Conservation (phyloP, 2,888 invertebrate species). For the Andrena haemorrhoa region DNA sequence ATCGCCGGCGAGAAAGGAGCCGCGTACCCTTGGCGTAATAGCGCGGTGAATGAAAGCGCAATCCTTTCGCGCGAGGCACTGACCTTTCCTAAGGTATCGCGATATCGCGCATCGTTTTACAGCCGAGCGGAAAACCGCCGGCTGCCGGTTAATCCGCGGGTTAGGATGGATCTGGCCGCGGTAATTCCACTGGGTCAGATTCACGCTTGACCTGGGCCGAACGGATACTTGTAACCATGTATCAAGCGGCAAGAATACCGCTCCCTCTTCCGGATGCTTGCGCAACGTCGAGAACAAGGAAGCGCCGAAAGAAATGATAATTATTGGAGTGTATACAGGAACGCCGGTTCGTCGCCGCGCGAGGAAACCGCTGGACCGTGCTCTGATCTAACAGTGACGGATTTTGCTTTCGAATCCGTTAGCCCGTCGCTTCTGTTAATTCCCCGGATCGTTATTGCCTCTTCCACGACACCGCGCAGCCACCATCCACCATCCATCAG, state of each 20-base stretch:
- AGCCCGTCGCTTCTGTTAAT: conserved; percentile 7
- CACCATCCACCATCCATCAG: conserved; percentile 27
- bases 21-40: conserved; percentile 50
- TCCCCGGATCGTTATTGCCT: conserved; percentile 2
- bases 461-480: conserved; percentile 13
- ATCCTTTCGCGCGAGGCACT: conserved; percentile 62
- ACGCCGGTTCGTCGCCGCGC: conserved; percentile 30
- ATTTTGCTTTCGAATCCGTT: conserved; percentile 25
- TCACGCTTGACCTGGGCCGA: conserved; percentile 72
- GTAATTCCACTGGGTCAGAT: conserved; percentile 70
- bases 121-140: conserved; percentile 28
- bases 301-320: conserved; percentile 65
- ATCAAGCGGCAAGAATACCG: conserved; percentile 66
- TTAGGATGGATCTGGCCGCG: conserved; percentile 43
- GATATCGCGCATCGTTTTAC: conserved; percentile 16
- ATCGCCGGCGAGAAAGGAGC: not conserved
- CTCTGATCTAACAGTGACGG: conserved; percentile 1
- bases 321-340: conserved; percentile 54
- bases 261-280: conserved; percentile 75
- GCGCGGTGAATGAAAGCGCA: conserved; percentile 56
- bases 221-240: conserved; percentile 71
- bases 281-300: conserved; percentile 71
- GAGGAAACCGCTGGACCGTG: conserved; percentile 21
- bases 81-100: conserved; percentile 51
- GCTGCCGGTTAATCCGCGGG: conserved; percentile 57